Evolutionary conservation across 2,797 vertebrate species (phyloP).

Genomic region (Epinephelus malabaricus): DNA sequence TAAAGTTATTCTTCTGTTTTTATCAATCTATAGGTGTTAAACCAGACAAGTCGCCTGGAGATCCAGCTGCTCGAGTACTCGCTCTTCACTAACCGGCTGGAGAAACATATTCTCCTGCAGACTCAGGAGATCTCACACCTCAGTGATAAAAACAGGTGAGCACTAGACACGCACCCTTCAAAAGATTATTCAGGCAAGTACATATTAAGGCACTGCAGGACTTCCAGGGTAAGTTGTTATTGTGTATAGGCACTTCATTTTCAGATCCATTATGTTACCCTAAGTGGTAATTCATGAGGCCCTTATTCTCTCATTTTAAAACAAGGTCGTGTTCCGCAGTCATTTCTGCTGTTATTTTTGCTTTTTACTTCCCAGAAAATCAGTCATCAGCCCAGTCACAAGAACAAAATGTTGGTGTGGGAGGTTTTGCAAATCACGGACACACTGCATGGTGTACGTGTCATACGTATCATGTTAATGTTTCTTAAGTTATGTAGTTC

Average conservation of each 20-base stretch:
- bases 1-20: constrained; percentile 16
- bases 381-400: not conserved
- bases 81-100: constrained; percentile 87
- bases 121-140: constrained; percentile 88
- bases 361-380: constrained; percentile 1
- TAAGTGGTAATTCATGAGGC: not conserved
- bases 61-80: constrained; percentile 90
- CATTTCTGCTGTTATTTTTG: not conserved
- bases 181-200: not conserved
- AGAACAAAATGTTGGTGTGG: too few species aligned
- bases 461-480: too few species aligned
- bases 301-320: not conserved
- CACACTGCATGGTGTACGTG: too few species aligned
- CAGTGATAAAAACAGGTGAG: constrained; percentile 89
- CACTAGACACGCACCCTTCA: not conserved
- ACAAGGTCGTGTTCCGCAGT: not conserved
- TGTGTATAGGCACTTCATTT: not conserved
- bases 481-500: too few species aligned
- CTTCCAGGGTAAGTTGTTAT: not conserved
- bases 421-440: too few species aligned
- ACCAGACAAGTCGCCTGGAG: constrained; percentile 90
- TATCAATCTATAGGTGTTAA: constrained; percentile 83
- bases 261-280: not conserved
- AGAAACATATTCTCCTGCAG: constrained; percentile 89
- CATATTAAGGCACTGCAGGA: not conserved